These are phyloP conservation scores for Bombus vancouverensis DNA, from an alignment of 1,140 invertebrate species.

Conservation along the genomic window DNA sequence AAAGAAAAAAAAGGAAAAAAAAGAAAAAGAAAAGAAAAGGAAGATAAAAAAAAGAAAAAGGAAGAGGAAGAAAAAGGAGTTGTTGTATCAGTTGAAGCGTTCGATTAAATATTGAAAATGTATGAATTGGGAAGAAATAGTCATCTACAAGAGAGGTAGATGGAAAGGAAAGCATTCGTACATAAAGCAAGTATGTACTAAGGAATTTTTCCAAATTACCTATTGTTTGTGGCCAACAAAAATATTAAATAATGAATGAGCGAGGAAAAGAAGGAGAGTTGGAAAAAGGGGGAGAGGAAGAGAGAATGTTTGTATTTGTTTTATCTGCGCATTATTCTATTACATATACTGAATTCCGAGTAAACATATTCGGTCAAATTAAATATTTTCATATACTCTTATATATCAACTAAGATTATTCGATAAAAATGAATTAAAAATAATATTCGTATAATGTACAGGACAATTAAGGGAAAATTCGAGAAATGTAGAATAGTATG, in stretches of 20 bases:
- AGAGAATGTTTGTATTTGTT: neutral
- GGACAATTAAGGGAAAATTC: neutral
- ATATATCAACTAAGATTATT: no score
- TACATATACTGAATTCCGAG: neutral
- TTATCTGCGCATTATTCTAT: neutral
- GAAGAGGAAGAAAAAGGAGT: neutral
- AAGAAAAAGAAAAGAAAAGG: no score
- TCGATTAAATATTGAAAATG: neutral
- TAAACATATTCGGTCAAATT: neutral
- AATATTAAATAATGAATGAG: neutral
- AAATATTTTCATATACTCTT: conserved; percentile 4
- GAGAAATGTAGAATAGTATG: neutral
- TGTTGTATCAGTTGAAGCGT: neutral
- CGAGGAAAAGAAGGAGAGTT: neutral
- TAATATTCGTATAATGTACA: neutral
- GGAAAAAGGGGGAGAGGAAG: no score
- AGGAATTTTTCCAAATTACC: conserved; percentile 1
- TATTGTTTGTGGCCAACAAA: neutral
- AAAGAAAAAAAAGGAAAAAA: no score
- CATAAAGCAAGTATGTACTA: neutral
- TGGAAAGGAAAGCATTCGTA: neutral
- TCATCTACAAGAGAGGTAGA: neutral
- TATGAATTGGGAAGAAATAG: neutral
- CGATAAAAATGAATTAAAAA: neutral
- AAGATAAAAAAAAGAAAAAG: neutral